phyloP scores from a whole-genome alignment of 2,888 invertebrate genomes.

The Chydorus sphaericus region DNA sequence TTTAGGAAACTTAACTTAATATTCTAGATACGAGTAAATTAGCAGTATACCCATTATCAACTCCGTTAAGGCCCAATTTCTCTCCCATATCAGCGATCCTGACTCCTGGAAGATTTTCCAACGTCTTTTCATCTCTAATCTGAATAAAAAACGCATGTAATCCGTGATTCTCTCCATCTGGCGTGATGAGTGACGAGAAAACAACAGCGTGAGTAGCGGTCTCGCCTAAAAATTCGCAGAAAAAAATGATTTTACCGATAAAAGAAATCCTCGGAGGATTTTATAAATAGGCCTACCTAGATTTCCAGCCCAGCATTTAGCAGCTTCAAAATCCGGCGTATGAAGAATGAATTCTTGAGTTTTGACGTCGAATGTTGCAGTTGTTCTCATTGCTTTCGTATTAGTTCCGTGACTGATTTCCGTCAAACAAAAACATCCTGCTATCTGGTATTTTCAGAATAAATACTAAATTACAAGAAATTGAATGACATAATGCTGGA shows the following conservation, averaged over 20 bases:
- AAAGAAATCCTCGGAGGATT: not conserved
- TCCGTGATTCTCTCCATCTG: conserved; percentile 62
- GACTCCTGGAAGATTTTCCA: conserved; percentile 59
- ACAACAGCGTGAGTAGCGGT: conserved; percentile 72
- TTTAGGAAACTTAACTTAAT: conserved; percentile 10
- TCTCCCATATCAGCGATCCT: conserved; percentile 83
- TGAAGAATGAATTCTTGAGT: conserved; percentile 56
- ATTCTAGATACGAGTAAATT: conserved; percentile 2
- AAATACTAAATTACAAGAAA: conserved; percentile 17
- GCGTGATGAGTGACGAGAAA: conserved; percentile 72
- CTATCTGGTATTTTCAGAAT: conserved; percentile 32
- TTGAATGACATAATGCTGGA: not conserved
- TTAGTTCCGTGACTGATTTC: conserved; percentile 86
- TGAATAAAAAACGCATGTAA: conserved; percentile 80
- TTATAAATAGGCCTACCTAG: conserved; percentile 40
- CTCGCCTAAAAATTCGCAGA: conserved; percentile 38
- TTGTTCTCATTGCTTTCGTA: conserved; percentile 70
- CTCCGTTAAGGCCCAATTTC: conserved; percentile 76
- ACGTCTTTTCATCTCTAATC: conserved; percentile 55
- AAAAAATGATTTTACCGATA: not conserved
- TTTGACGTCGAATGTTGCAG: conserved; percentile 60
- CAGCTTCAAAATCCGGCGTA: conserved; percentile 60
- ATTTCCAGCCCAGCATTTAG: conserved; percentile 83
- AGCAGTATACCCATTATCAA: conserved; percentile 71
- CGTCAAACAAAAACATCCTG: conserved; percentile 74